Evolutionary conservation across 92 coral and sea anemone species (phyloP).

Genomic region (Epizoanthus ramosus): DNA sequence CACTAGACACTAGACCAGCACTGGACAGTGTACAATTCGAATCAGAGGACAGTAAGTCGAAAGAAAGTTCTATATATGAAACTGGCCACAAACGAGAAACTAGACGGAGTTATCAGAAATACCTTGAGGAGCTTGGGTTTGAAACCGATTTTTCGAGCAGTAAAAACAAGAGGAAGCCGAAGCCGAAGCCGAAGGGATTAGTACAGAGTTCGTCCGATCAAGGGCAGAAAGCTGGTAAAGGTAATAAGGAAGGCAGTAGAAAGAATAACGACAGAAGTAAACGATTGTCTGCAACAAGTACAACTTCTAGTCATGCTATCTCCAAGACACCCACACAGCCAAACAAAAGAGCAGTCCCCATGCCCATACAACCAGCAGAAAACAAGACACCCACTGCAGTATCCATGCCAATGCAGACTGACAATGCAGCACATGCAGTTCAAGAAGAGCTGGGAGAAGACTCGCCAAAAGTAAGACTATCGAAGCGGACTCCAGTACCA

Average conservation of each 20-base stretch:
- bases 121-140: slow-evolving; percentile 60
- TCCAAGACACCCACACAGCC: background rate
- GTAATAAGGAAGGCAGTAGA: background rate
- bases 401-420: background rate
- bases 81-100: slow-evolving; percentile 74
- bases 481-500: slow-evolving; percentile 85
- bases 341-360: background rate
- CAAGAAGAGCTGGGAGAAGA: background rate
- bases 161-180: background rate
- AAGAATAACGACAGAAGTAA: background rate
- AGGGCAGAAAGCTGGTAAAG: background rate
- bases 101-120: slow-evolving; percentile 72
- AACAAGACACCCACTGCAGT: background rate
- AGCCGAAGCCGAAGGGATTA: background rate
- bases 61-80: background rate
- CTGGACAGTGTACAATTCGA: background rate
- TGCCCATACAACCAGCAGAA: background rate
- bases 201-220: background rate
- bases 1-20: no score
- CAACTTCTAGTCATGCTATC: background rate
- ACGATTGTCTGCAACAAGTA: background rate
- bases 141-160: slow-evolving; percentile 9
- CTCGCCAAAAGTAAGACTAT: slow-evolving; percentile 70
- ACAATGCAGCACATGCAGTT: background rate
- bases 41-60: background rate